phyloP scores from a whole-genome alignment of 1,140 invertebrate genomes.

The Oncopodura yosiiana region DNA sequence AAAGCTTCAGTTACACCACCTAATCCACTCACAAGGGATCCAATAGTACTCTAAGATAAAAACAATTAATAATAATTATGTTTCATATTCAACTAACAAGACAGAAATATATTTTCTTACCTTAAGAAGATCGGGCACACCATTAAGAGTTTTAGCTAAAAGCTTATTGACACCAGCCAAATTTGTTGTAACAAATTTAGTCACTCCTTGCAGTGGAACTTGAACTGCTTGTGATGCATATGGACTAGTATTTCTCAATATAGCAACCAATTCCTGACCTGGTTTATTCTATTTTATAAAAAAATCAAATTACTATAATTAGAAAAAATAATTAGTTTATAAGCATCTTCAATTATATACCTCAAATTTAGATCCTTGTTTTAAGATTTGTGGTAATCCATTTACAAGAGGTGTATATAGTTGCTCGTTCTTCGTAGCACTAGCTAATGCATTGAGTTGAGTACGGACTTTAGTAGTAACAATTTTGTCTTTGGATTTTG shows the following conservation, averaged over 20 bases:
- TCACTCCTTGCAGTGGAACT: conserved; percentile 13
- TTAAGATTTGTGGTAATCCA: background rate
- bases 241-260: conserved; percentile 15
- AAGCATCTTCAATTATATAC: background rate
- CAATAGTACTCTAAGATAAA: conserved; percentile 16
- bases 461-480: conserved; percentile 9
- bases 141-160: conserved; percentile 3
- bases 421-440: conserved; percentile 8
- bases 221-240: conserved; percentile 1
- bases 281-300: conserved; percentile 7
- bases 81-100: too few relatives aligned
- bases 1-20: conserved; percentile 15
- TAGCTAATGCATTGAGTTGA: background rate
- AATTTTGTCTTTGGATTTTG: background rate
- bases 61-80: background rate
- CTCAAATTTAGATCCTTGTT: background rate
- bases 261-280: conserved; percentile 16
- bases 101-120: conserved; percentile 10
- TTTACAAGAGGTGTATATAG: conserved; percentile 1
- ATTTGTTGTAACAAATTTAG: conserved; percentile 18
- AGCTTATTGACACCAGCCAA: conserved; percentile 21
- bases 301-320: background rate
- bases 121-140: conserved; percentile 15
- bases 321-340: background rate
- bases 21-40: conserved; percentile 17